Evolutionary conservation across 2,888 invertebrate genomes (phyloP), one percentile per base, ranked within the genome.

Genomic region (Caenorhabditis sulstoni): DNA sequence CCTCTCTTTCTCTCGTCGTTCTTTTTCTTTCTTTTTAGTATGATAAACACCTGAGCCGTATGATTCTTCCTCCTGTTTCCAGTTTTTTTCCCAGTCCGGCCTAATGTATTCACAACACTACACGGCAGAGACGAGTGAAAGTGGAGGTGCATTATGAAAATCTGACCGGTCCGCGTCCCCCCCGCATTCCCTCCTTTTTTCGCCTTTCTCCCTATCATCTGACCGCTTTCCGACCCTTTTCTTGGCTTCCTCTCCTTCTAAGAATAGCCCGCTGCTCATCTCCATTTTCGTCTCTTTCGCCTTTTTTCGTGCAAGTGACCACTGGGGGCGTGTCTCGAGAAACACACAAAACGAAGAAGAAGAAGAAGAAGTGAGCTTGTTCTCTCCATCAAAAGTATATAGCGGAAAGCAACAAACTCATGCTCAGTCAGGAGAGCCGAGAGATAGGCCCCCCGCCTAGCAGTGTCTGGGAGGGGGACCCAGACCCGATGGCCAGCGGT

Each of bases 351-450:
- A 58, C 55, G n/a, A 44, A 66, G 39, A 66, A 57, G 66, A 57
- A 53, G 29, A n/a, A n/a, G n/a, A n/a, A n/a, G n/a, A n/a, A n/a
- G n/a, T 29, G 55, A 61, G 47, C 70, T 70, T 55, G 70, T 70
- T 70, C 62, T 16, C 55, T 9, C 41, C 57, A 57, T 62, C 61
- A 70, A 70, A 70, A 70, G 70, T 71, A 71, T 71, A 71, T 71
- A 71, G 71, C 57, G 71, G 61, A 53, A 61, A 71, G 70, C 61
- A 64, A 64, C 71, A 71, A 64, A 64, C 71, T 49, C 71, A 71
- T 71, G 71, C 71, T 71, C 49, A 50, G 57, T 49, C 71, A 62
- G 62, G 71, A 62, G 71, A 57, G 57, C 44, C 57, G 57, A 55
- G 55, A 70, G 70, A 70, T 62, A 62, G 70, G 47, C 45, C 12